Percentiles rank a stretch among this genome's conserved stretches.
phyloP scores from a whole-genome alignment of 2,888 invertebrate genomes.

The Norana najaformis region DNA sequence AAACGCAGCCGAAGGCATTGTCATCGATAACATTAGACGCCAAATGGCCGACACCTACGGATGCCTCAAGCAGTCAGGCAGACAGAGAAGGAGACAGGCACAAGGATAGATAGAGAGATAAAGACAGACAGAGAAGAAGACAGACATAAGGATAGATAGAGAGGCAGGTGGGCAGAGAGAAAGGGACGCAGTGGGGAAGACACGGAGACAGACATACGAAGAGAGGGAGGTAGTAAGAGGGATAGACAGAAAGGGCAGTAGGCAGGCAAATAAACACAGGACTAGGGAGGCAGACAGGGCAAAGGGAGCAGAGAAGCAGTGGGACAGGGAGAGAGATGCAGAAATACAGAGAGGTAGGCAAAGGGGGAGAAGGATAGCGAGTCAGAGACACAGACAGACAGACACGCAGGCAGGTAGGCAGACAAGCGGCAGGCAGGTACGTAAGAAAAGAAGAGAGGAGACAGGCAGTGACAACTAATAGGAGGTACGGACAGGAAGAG shows the following conservation, averaged over 20 bases:
- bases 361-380: neutral
- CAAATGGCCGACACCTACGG: neutral
- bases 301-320: neutral
- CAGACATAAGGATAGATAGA: neutral
- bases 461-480: too few species aligned
- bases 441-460: too few species aligned
- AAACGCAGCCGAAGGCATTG: neutral
- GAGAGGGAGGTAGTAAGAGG: neutral
- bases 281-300: neutral
- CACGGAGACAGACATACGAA: neutral
- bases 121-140: neutral
- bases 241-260: neutral
- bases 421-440: too few species aligned
- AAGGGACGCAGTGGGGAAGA: neutral
- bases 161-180: neutral
- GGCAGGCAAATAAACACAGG: neutral
- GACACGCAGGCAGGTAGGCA: neutral
- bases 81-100: too few species aligned
- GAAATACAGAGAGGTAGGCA: neutral
- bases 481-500: neutral
- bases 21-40: neutral
- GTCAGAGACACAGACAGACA: neutral
- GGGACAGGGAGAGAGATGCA: neutral
- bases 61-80: neutral
- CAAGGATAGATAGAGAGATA: neutral